Conservation (phyloP, 2,113 vertebrate genomes). For the Montifringilla adamsi region DNA sequence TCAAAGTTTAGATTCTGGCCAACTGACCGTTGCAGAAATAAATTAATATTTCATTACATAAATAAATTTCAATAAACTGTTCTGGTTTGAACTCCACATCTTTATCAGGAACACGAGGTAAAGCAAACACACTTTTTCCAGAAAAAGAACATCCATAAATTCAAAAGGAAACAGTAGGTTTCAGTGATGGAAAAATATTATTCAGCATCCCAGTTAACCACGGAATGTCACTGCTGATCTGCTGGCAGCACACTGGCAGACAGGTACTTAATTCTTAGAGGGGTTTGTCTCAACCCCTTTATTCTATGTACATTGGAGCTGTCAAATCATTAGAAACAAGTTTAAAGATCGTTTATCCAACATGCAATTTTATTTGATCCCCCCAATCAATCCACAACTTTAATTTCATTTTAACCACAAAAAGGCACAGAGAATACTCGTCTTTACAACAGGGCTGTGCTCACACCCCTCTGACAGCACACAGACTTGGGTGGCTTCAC, state of each 20-base stretch:
- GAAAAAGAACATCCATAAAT: not conserved
- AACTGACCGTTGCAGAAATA: not conserved
- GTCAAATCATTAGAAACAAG: not conserved
- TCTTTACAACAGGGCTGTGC: not conserved
- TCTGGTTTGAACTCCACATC: not conserved
- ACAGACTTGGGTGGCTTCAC: not conserved
- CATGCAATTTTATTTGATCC: not conserved
- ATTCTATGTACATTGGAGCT: not conserved
- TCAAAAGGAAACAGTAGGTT: not conserved
- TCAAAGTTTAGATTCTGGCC: not conserved
- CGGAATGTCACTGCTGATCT: not conserved
- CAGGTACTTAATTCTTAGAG: not conserved
- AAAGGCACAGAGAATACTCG: not conserved
- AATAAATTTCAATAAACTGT: conserved; percentile 9
- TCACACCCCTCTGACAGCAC: not conserved
- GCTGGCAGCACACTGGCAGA: not conserved
- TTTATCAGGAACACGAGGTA: not conserved
- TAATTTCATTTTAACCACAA: not conserved
- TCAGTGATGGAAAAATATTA: not conserved
- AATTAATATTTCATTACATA: not conserved
- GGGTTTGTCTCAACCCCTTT: not conserved
- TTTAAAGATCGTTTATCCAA: not conserved
- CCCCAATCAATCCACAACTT: not conserved
- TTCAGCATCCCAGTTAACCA: not conserved
- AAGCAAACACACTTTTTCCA: not conserved